Conservation (phyloP, 2,113 vertebrate genomes). For the Scatophagus argus region DNA sequence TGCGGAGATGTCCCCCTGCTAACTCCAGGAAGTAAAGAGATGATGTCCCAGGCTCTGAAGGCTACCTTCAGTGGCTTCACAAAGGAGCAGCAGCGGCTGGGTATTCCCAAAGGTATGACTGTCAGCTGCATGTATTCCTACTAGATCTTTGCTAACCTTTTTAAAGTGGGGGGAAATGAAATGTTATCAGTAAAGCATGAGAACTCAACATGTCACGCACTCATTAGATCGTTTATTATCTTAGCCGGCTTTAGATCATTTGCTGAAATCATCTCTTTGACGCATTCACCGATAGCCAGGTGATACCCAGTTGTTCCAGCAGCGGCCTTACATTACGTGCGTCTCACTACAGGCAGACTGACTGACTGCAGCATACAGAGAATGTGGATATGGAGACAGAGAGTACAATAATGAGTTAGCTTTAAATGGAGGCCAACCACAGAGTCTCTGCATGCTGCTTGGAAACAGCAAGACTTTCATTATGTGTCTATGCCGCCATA, state of each 20-base stretch:
- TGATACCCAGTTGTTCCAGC: constrained; percentile 47
- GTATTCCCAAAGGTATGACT: constrained; percentile 94
- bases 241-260: constrained; percentile 6
- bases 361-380: constrained; percentile 41
- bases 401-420: constrained; percentile 57
- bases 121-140: constrained; percentile 15
- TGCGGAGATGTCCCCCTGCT: constrained; percentile 96
- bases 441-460: constrained; percentile 47
- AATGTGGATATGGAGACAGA: constrained; percentile 34
- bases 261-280: constrained; percentile 20
- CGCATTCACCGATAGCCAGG: constrained; percentile 2
- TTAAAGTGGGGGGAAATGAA: neutral
- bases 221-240: constrained; percentile 4
- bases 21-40: constrained; percentile 98
- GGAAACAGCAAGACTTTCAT: constrained; percentile 38
- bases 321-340: constrained; percentile 14
- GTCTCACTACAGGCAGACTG: constrained; percentile 37
- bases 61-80: constrained; percentile 98
- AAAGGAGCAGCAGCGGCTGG: constrained; percentile 95
- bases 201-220: neutral
- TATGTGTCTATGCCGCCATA: constrained; percentile 14
- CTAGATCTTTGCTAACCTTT: constrained; percentile 16
- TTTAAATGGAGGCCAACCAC: constrained; percentile 56
- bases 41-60: constrained; percentile 99
- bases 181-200: constrained; percentile 3